Conservation (phyloP, 2,888 invertebrate genomes). For the Caenorhabditis sp. region DNA sequence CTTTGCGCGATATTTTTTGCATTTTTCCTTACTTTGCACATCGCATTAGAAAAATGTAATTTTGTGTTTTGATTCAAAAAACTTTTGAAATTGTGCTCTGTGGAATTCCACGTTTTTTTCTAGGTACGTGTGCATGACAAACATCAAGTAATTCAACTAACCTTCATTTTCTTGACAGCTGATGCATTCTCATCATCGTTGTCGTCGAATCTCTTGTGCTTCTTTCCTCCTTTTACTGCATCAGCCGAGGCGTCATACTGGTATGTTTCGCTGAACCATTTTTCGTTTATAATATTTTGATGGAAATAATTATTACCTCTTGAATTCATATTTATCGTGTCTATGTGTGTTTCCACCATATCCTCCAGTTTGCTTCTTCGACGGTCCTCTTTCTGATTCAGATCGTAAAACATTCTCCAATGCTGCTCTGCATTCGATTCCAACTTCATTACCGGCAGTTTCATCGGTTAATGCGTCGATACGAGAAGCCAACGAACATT, state of each 20-base stretch:
- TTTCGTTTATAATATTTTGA: neutral
- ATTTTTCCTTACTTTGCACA: no score
- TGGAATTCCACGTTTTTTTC: neutral
- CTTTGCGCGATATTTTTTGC: no score
- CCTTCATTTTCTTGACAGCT: constrained; percentile 53
- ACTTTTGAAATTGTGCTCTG: no score
- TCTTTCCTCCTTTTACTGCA: constrained; percentile 45
- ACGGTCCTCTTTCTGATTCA: constrained; percentile 81
- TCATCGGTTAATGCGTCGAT: constrained; percentile 96
- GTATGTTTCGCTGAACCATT: constrained; percentile 60
- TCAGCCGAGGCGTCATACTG: constrained; percentile 63
- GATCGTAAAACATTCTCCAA: constrained; percentile 80
- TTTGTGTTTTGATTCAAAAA: no score
- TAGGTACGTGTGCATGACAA: neutral
- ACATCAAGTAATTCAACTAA: constrained; percentile 6
- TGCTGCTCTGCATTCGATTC: constrained; percentile 87
- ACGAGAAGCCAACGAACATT: constrained; percentile 88
- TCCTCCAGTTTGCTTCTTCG: constrained; percentile 75
- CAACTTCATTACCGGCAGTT: constrained; percentile 71
- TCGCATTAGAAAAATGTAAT: no score
- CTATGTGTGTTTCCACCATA: constrained; percentile 87
- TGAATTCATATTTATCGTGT: constrained; percentile 90
- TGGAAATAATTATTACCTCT: constrained; percentile 75
- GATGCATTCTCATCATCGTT: constrained; percentile 42
- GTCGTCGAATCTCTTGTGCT: constrained; percentile 40